Percentiles rank a stretch among this genome's conserved stretches.
These are phyloP conservation scores for Nezara viridula DNA, from an alignment of 2,888 invertebrate genomes.

Conservation along the genomic window DNA sequence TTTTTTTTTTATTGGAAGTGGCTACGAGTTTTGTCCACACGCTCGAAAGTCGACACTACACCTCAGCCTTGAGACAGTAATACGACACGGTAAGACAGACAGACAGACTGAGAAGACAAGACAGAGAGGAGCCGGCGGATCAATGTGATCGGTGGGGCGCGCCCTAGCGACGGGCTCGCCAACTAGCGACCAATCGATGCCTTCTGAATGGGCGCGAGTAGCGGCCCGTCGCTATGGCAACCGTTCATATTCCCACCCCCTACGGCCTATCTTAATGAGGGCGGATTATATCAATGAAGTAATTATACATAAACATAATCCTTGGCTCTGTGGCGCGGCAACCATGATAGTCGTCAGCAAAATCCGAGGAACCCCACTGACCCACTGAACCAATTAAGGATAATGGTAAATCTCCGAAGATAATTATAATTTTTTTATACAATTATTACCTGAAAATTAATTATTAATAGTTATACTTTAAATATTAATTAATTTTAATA, in stretches of 20 bases:
- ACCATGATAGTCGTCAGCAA: too few relatives aligned
- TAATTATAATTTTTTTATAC: too few relatives aligned
- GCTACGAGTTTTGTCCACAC: too few relatives aligned
- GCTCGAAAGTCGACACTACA: too few relatives aligned
- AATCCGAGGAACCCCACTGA: too few relatives aligned
- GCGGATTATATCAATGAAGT: constrained; percentile 31
- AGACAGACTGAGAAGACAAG: constrained; percentile 41
- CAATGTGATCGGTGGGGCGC: constrained; percentile 48
- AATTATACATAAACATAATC: constrained; percentile 28
- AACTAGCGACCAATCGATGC: constrained; percentile 61
- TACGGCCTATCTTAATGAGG: constrained; percentile 1
- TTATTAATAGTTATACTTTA: too few relatives aligned
- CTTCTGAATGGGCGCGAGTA: constrained; percentile 57
- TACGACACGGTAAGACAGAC: background rate
- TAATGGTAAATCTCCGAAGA: too few relatives aligned
- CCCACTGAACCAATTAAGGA: too few relatives aligned
- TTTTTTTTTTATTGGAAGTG: too few relatives aligned
- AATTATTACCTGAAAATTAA: too few relatives aligned
- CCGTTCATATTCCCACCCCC: constrained; percentile 24
- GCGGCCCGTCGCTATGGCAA: constrained; percentile 60
- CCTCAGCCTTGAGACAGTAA: background rate
- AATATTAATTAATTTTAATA: too few relatives aligned
- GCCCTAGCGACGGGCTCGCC: constrained; percentile 8
- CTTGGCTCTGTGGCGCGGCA: background rate
- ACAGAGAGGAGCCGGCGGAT: constrained; percentile 47